Evolutionary conservation across 2,888 invertebrate species (phyloP).

Genomic region (Drosophila neonasuta): DNA sequence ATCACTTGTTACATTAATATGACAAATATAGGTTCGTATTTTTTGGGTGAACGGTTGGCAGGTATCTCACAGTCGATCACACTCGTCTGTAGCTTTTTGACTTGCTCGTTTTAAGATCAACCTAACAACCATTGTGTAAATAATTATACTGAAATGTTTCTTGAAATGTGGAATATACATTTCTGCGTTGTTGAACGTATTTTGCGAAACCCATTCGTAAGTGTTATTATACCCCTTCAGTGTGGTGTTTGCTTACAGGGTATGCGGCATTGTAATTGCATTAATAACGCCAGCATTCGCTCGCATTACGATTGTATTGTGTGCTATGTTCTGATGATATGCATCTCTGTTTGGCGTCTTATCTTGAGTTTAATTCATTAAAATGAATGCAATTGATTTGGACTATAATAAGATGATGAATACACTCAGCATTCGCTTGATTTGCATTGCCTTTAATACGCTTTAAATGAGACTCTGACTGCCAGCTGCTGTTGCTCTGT

Average conservation of each 20-base stretch:
- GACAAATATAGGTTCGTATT: too few relatives aligned
- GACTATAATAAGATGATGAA: neutral
- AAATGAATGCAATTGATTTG: slow-evolving; percentile 1
- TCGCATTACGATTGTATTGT: slow-evolving; percentile 5
- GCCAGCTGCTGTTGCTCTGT: neutral
- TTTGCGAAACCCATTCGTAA: too few relatives aligned
- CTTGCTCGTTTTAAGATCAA: too few relatives aligned
- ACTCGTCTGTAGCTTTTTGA: too few relatives aligned
- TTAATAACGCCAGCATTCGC: neutral
- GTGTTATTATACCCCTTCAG: neutral
- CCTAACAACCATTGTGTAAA: too few relatives aligned
- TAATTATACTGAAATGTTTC: too few relatives aligned
- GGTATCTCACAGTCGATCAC: too few relatives aligned
- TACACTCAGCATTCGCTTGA: neutral
- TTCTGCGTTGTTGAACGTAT: too few relatives aligned
- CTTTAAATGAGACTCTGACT: neutral
- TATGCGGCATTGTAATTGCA: neutral
- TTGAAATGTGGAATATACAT: too few relatives aligned
- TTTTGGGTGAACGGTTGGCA: too few relatives aligned
- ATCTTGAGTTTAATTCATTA: slow-evolving; percentile 2
- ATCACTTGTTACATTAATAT: too few relatives aligned
- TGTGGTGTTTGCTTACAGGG: neutral
- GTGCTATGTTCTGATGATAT: neutral
- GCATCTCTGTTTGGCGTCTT: neutral
- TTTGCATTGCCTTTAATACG: neutral